Evolutionary conservation across 2,888 invertebrate species (phyloP).

Genomic region (Lasius platythorax): DNA sequence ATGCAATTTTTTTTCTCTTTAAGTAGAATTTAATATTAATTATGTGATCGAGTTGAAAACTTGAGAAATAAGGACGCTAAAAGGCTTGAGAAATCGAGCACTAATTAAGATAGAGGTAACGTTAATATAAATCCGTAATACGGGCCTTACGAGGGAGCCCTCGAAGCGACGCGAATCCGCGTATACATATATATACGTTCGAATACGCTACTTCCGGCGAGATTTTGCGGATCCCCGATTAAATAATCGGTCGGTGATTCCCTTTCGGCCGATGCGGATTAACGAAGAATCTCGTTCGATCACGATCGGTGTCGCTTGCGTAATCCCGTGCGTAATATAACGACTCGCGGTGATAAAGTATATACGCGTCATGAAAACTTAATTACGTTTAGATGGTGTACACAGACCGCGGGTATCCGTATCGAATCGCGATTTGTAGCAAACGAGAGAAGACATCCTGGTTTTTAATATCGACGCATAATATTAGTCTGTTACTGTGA

Average conservation of each 20-base stretch:
- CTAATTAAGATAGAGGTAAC: not conserved
- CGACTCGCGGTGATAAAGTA: conserved; percentile 2
- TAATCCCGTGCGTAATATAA: conserved; percentile 6
- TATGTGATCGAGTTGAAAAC: not conserved
- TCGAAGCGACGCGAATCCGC: conserved; percentile 33
- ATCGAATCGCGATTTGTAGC: conserved; percentile 46
- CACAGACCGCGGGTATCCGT: conserved; percentile 20
- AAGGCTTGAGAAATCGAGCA: not conserved
- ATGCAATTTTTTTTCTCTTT: not conserved
- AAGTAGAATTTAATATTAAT: not conserved
- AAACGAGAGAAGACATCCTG: conserved; percentile 69
- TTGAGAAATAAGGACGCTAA: not conserved
- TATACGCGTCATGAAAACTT: conserved; percentile 24
- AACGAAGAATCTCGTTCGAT: conserved; percentile 36
- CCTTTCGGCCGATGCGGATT: conserved; percentile 10
- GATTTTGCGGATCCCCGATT: conserved; percentile 11
- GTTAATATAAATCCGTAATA: not conserved
- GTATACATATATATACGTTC: not conserved
- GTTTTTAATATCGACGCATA: conserved; percentile 76
- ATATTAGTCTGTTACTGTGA: conserved; percentile 76
- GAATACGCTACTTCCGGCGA: not conserved
- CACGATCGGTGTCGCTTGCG: conserved; percentile 22
- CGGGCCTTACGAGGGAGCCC: not conserved
- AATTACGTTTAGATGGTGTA: not conserved
- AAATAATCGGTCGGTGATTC: not conserved